Base-by-base conservation (phyloP, 53 echinoderm and acorn worm genomes). In the Antedon mediterranea region DNA sequence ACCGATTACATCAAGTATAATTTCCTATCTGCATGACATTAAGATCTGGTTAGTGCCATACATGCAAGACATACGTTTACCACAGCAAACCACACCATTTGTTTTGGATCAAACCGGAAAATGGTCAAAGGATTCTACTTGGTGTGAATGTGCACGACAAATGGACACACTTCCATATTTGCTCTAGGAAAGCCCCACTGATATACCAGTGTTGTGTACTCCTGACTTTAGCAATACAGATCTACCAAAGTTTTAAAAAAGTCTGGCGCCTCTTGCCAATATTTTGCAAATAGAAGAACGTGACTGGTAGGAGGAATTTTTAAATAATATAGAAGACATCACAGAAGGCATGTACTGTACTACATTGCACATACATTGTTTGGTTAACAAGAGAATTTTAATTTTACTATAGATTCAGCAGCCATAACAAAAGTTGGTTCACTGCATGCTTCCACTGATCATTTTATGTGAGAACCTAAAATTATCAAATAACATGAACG, bases 71-170 rank as follows among this genome's bases (percentile, higher is more conserved):
- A 29, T 78, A 28, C 32, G 30, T 3, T n/a, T 23, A 70, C 71
- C 77, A 83, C 77, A 83, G 83, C 29, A 29, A 33, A 77, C 83
- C 28, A 77, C 77, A 23, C 31, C 28, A 18, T 83, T 83, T 41
- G 28, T 31, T 28, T 9, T 11, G 43, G 34, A 77, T 77, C 20
- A 23, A 3, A 2, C 0, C 0, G 82, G 77, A 42, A 75, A 31
- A 29, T 76, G 76, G 82, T 34, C 76, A 8, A 76, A 77, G 1
- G 82, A 75, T 43, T 70, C 28, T 31, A 28, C 31, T 29, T 82
- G 82, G 82, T 13, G 0, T 13, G 76, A 34, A 29, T 43, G 57
- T 7, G 43, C 33, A 32, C 29, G 31, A 43, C 76, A 32, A 3
- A 71, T 23, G 2, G 14, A 15, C 57, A 23, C 13, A 57, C 23